Evolutionary conservation across 2,797 vertebrate species (phyloP), one percentile per base, ranked within the genome.

Genomic region (Hypotaenidia philippensis): DNA sequence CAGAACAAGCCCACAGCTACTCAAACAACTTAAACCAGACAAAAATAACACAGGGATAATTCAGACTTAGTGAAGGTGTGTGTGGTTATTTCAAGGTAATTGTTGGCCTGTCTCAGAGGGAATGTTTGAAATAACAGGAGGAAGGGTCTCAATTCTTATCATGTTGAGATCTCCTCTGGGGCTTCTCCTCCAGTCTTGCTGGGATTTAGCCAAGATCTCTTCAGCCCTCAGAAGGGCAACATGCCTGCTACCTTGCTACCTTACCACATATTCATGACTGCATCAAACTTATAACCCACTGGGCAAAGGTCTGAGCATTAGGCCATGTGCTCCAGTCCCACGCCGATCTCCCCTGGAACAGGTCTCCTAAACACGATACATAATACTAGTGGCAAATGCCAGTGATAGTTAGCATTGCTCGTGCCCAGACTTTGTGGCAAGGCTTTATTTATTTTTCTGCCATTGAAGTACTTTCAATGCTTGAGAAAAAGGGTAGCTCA

Each of bases 181-280:
- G 19, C 55, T 81, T 50, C 21, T 21, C 38, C 61, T 59, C 27
- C 34, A 74, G 32, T 47, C 44, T 86, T 53, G 27, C 55, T 52
- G 59, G 36, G 13, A 80, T 83, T 83, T 74, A 77, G 38, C 15
- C 64, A 81, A 89, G 56, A 36, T 14, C 32, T 68, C 63, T 53
- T 47, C 66, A 78, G 72, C 23, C 23, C 56, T 44, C 40, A 31
- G 36, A 88, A 88, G 60, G 41, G 26, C 36, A 83, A 34, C 17
- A 20, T 4, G 15, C 21, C 59, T 90, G 47, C 55, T 60, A 41
- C 41, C 29, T 27, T 40, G 41, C 41, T 44, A 44, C 18, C 19
- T 44, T 19, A 27, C 16, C n/a, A 25, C 21, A 18, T 13, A 71
- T 44, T 84, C 27, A 49, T 4, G 7, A 23, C 11, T 1, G 0